These are phyloP conservation scores for Myopa tessellatipennis DNA, from an alignment of 2,888 invertebrate genomes.

Conservation along the genomic window DNA sequence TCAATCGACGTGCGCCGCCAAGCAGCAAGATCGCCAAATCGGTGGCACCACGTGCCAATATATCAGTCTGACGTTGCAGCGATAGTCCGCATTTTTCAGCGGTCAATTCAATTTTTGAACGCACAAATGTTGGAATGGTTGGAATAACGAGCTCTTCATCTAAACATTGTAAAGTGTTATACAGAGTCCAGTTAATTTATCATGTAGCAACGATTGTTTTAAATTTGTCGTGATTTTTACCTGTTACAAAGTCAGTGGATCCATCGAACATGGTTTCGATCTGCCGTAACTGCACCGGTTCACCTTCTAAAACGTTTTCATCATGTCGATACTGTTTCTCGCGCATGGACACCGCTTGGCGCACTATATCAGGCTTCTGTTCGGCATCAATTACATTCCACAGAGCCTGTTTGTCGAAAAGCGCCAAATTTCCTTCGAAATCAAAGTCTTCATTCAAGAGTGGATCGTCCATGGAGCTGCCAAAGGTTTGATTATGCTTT, in stretches of 20 bases:
- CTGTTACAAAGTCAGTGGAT: conserved; percentile 65
- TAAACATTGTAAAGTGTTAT: conserved; percentile 17
- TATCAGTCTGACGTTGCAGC: conserved; percentile 76
- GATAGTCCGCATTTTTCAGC: conserved; percentile 78
- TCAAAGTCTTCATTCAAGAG: conserved; percentile 80
- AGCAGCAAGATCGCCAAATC: conserved; percentile 86
- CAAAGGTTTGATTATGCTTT: conserved; percentile 64
- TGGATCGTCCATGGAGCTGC: conserved; percentile 66
- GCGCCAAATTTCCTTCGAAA: conserved; percentile 92
- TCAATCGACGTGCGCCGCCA: conserved; percentile 86
- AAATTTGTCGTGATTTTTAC: conserved; percentile 36
- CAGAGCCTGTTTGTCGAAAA: conserved; percentile 88
- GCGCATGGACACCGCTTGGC: conserved; percentile 55
- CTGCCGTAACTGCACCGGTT: conserved; percentile 75
- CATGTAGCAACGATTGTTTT: no score
- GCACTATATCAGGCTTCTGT: conserved; percentile 73
- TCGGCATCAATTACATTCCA: conserved; percentile 78
- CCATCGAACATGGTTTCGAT: conserved; percentile 72
- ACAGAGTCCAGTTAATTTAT: no score
- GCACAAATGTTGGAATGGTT: conserved; percentile 75
- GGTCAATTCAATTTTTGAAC: conserved; percentile 76
- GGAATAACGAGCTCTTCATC: conserved; percentile 87
- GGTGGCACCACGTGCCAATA: conserved; percentile 84
- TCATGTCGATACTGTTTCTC: conserved; percentile 79
- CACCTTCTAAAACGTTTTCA: conserved; percentile 82